Conservation (phyloP, 2,888 invertebrate species). For the Tiliacea aurago region DNA sequence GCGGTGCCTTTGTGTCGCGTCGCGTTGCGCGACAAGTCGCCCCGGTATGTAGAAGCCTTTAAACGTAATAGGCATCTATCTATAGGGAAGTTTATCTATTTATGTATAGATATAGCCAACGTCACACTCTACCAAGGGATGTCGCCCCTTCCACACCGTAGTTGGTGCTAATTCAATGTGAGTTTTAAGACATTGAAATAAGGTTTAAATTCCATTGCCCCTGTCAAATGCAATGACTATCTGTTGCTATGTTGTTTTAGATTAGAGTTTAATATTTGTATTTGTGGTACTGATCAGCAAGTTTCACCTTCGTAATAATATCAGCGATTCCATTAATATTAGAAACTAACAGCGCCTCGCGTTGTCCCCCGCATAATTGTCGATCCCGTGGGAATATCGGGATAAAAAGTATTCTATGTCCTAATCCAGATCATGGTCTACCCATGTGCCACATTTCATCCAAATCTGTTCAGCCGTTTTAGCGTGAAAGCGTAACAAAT, state of each 20-base stretch:
- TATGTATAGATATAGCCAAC: not conserved
- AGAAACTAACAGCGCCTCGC: too few relatives aligned
- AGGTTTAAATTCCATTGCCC: slow-evolving; percentile 22
- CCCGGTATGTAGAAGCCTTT: too few relatives aligned
- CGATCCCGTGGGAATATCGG: too few relatives aligned
- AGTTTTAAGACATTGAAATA: not conserved
- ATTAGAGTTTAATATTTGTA: slow-evolving; percentile 9
- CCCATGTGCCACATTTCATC: too few relatives aligned
- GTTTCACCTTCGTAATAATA: not conserved
- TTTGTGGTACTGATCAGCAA: slow-evolving; percentile 1
- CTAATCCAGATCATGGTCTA: too few relatives aligned
- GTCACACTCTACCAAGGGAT: slow-evolving; percentile 20
- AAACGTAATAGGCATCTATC: not conserved
- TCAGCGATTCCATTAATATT: not conserved
- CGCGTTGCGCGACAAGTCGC: too few relatives aligned
- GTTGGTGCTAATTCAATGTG: not conserved
- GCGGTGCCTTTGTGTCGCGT: too few relatives aligned
- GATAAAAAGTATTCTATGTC: too few relatives aligned
- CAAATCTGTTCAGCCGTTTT: too few relatives aligned
- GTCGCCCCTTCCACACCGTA: slow-evolving; percentile 1
- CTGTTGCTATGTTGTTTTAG: slow-evolving; percentile 14
- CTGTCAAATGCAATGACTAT: not conserved
- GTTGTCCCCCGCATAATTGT: too few relatives aligned
- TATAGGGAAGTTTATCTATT: not conserved
- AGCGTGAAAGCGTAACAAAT: too few relatives aligned